phyloP scores from a whole-genome alignment of 2,888 invertebrate species.

The Helobdella robusta region DNA sequence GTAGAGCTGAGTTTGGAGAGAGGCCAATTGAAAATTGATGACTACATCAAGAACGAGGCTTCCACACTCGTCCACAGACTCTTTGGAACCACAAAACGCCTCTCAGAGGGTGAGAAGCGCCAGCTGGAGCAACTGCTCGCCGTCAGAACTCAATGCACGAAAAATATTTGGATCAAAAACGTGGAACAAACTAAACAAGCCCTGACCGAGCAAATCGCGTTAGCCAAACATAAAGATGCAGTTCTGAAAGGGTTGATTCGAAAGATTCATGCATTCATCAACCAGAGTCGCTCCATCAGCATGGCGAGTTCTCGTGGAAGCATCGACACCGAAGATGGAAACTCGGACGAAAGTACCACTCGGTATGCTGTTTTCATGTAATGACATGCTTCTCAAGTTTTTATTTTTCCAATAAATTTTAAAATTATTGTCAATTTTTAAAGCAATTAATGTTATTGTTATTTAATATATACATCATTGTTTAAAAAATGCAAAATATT shows the following conservation, averaged over 20 bases:
- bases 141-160: slow-evolving; percentile 28
- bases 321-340: background rate
- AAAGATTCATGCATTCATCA: background rate
- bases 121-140: slow-evolving; percentile 30
- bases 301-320: background rate
- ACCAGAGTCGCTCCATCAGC: background rate
- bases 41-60: slow-evolving; percentile 29
- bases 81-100: slow-evolving; percentile 28
- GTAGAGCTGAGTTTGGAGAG: slow-evolving; percentile 30
- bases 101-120: slow-evolving; percentile 31
- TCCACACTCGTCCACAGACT: slow-evolving; percentile 26
- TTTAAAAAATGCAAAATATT: background rate
- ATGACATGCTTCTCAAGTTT: too few relatives aligned
- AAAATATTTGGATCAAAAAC: slow-evolving; percentile 30
- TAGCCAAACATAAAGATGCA: background rate
- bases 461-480: background rate
- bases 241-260: background rate
- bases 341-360: background rate
- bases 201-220: slow-evolving; percentile 12
- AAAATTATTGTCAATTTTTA: background rate
- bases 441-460: slow-evolving; percentile 5
- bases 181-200: slow-evolving; percentile 22
- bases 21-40: slow-evolving; percentile 28
- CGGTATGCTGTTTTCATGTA: too few relatives aligned
- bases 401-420: background rate